Percentiles rank a stretch among this genome's conserved stretches.
phyloP scores from a whole-genome alignment of 2,113 vertebrate species.

The Semicossyphus pulcher region DNA sequence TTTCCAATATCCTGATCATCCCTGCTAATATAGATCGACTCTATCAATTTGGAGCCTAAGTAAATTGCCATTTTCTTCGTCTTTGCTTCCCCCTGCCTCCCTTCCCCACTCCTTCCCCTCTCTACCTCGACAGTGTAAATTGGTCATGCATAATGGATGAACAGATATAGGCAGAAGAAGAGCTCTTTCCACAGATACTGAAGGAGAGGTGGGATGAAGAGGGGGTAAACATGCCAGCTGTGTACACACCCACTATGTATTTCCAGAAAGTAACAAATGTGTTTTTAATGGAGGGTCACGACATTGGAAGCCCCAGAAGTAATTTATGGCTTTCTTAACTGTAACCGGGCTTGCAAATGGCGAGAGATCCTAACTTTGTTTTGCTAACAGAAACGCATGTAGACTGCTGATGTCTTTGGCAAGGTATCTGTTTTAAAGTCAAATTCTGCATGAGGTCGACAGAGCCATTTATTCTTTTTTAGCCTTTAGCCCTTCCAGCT shows the following conservation, averaged over 20 bases:
- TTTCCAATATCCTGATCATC: slow-evolving; percentile 53
- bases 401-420: no score
- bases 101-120: background rate
- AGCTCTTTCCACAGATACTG: slow-evolving; percentile 26
- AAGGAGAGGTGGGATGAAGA: slow-evolving; percentile 6
- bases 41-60: slow-evolving; percentile 13
- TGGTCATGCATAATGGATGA: slow-evolving; percentile 75
- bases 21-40: slow-evolving; percentile 41
- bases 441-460: no score
- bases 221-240: slow-evolving; percentile 1
- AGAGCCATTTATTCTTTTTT: no score
- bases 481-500: no score
- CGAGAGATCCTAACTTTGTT: no score
- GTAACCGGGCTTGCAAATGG: no score
- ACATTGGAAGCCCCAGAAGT: background rate
- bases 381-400: no score
- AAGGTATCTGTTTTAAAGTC: no score
- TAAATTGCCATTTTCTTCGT: slow-evolving; percentile 40
- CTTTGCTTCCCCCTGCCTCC: background rate
- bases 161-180: slow-evolving; percentile 34
- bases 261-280: slow-evolving; percentile 15
- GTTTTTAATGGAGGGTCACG: slow-evolving; percentile 10
- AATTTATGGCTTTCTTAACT: no score
- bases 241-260: slow-evolving; percentile 8
- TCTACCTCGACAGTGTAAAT: slow-evolving; percentile 57